Conservation (phyloP, 2,888 invertebrate species). For the Platerodrilus igneus region DNA sequence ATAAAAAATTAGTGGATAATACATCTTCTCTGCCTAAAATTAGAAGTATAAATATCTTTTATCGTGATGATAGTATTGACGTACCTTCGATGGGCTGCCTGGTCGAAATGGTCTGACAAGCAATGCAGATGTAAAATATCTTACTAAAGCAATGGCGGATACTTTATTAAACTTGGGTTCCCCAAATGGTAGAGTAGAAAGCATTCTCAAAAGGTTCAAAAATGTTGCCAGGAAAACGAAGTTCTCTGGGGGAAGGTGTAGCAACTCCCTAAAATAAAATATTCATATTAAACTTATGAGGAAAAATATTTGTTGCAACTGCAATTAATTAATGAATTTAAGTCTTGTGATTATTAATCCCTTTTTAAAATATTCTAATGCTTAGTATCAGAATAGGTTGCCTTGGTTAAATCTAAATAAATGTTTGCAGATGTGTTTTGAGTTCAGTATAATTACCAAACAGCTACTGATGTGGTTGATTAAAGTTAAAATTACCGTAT, state of each 20-base stretch:
- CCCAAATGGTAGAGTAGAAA: conserved; percentile 10
- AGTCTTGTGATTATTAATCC: too few species aligned
- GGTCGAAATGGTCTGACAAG: conserved; percentile 21
- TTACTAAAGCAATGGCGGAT: conserved; percentile 15
- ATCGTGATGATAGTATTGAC: neutral
- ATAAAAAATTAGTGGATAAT: conserved; percentile 18
- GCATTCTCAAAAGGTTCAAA: conserved; percentile 16
- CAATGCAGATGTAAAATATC: conserved; percentile 21
- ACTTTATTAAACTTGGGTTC: conserved; percentile 18
- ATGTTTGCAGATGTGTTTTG: too few species aligned
- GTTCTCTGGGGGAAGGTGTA: conserved; percentile 16
- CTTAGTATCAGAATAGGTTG: too few species aligned
- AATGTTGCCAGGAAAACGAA: conserved; percentile 15
- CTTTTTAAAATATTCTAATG: too few species aligned
- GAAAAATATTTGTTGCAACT: too few species aligned
- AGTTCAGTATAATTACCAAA: too few species aligned
- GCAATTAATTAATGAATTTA: too few species aligned
- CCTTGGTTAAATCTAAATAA: too few species aligned
- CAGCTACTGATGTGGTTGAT: too few species aligned
- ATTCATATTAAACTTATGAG: neutral
- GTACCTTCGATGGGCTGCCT: conserved; percentile 17
- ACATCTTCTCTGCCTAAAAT: conserved; percentile 16
- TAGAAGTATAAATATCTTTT: neutral
- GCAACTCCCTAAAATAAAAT: conserved; percentile 18
- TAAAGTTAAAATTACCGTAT: too few species aligned